Evolutionary conservation across 2,113 vertebrate species (phyloP).

Genomic region (Sphaerodactylus townsendi): DNA sequence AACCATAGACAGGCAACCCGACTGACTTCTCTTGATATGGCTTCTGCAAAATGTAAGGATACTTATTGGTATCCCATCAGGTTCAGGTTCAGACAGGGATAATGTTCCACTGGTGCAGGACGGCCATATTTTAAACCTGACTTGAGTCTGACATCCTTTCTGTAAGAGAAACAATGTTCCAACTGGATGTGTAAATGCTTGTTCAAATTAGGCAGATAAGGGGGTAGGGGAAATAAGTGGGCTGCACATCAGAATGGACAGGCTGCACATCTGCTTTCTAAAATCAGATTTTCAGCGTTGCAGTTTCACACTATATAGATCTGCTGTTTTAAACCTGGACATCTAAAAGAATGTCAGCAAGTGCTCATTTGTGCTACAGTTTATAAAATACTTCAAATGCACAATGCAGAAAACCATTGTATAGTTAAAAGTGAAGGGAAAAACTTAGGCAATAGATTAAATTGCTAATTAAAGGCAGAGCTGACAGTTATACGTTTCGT

Average conservation of each 20-base stretch:
- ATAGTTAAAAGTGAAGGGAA: not conserved
- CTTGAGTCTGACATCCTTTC: no score
- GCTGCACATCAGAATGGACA: not conserved
- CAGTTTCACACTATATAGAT: not conserved
- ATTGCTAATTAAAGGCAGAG: slow-evolving; percentile 24
- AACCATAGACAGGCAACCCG: no score
- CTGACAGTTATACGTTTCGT: slow-evolving; percentile 10
- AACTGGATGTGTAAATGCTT: not conserved
- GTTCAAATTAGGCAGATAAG: not conserved
- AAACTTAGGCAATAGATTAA: slow-evolving; percentile 21
- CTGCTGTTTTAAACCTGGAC: not conserved
- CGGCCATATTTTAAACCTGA: no score
- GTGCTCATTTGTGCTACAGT: not conserved
- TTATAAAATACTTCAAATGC: not conserved
- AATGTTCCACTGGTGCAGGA: not conserved
- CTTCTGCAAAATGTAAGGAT: not conserved
- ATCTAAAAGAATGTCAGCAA: not conserved
- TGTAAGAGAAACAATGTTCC: no score
- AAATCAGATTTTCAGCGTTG: no score
- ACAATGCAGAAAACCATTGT: not conserved
- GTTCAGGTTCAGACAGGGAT: not conserved
- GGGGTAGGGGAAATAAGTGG: not conserved
- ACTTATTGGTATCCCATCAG: not conserved
- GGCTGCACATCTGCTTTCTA: not conserved
- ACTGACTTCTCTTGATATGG: not conserved